Evolutionary conservation across 2,888 invertebrate genomes (phyloP).

Genomic region (Oegoconia quadripuncta): DNA sequence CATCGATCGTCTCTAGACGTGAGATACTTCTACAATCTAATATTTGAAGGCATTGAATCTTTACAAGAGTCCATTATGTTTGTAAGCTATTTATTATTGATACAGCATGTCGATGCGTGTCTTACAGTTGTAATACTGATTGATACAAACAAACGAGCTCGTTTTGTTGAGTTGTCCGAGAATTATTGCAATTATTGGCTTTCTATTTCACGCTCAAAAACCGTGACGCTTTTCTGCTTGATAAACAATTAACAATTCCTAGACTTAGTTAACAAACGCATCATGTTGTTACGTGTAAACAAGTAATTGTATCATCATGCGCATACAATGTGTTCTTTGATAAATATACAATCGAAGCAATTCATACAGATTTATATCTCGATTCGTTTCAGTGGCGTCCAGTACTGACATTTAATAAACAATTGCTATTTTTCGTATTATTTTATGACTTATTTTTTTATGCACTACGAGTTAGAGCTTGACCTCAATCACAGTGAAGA

Average conservation of each 20-base stretch:
- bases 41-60: constrained; percentile 27
- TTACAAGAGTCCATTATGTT: constrained; percentile 30
- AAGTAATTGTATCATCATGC: neutral
- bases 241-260: constrained; percentile 25
- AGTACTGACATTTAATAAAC: no score
- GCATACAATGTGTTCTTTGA: neutral
- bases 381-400: no score
- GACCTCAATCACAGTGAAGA: no score
- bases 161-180: constrained; percentile 28
- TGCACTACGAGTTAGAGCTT: no score
- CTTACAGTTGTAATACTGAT: constrained; percentile 3
- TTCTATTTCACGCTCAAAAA: constrained; percentile 57
- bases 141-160: constrained; percentile 25
- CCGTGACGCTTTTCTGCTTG: constrained; percentile 40
- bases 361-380: no score
- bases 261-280: constrained; percentile 9
- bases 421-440: no score
- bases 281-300: neutral
- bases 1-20: constrained; percentile 21
- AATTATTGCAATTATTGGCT: constrained; percentile 43
- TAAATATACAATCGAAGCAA: neutral
- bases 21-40: constrained; percentile 23
- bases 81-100: constrained; percentile 19
- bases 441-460: no score
- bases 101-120: constrained; percentile 8